Evolutionary conservation across 2,797 vertebrate genomes (phyloP).

Genomic region (Sebastes miniatus): DNA sequence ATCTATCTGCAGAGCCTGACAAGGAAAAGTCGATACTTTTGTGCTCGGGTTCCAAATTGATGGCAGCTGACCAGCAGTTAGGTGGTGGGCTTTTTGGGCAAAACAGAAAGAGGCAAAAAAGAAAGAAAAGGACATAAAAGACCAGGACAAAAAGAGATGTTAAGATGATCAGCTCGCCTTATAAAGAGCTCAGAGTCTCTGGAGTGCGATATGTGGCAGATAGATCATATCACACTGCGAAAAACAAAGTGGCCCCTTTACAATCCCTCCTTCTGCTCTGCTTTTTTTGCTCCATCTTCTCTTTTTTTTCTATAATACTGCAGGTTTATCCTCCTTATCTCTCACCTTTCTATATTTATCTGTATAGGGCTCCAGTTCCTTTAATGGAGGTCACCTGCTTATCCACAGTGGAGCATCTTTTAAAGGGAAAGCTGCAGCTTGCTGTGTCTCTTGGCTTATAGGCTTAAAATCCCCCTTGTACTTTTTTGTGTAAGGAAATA

Average conservation of each 20-base stretch:
- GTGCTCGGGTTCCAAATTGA: slow-evolving; percentile 62
- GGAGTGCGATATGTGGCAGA: slow-evolving; percentile 50
- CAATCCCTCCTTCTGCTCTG: slow-evolving; percentile 23
- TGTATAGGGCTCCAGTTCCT: slow-evolving; percentile 25
- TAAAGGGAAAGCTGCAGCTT: slow-evolving; percentile 27
- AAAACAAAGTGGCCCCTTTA: slow-evolving; percentile 44
- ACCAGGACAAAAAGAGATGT: slow-evolving; percentile 23
- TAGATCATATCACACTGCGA: slow-evolving; percentile 56
- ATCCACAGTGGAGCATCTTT: slow-evolving; percentile 39
- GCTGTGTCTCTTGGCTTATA: slow-evolving; percentile 7
- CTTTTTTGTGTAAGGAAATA: neutral
- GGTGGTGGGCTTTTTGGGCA: slow-evolving; percentile 31
- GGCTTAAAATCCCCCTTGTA: neutral
- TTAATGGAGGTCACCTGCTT: slow-evolving; percentile 55
- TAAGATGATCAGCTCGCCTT: slow-evolving; percentile 39
- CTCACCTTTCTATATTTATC: slow-evolving; percentile 57
- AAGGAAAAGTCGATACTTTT: slow-evolving; percentile 66
- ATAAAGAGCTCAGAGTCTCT: slow-evolving; percentile 58
- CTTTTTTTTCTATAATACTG: slow-evolving; percentile 20
- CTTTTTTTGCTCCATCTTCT: slow-evolving; percentile 25
- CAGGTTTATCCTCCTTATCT: slow-evolving; percentile 56
- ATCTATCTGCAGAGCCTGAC: slow-evolving; percentile 66
- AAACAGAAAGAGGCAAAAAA: slow-evolving; percentile 28
- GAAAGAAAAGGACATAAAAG: slow-evolving; percentile 23
- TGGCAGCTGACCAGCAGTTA: slow-evolving; percentile 51